Conservation (phyloP, 2,888 invertebrate genomes). For the Cryptops parisi region DNA sequence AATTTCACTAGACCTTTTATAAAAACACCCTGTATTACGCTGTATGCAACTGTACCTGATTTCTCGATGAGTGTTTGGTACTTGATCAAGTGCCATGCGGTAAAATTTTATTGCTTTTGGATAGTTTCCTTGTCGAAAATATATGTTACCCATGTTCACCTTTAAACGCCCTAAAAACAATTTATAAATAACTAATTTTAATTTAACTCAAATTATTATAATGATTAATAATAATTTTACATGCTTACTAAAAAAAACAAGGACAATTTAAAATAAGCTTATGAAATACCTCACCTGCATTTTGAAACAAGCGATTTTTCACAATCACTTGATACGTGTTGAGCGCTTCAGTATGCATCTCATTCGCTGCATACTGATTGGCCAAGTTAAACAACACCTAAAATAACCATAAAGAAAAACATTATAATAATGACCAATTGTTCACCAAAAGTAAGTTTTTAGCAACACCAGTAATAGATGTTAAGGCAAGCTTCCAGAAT, state of each 20-base stretch:
- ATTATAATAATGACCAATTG: neutral
- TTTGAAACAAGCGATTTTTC: constrained; percentile 82
- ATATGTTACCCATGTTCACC: constrained; percentile 97
- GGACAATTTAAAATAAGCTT: constrained; percentile 6
- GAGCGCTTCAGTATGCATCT: constrained; percentile 88
- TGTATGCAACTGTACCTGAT: constrained; percentile 64
- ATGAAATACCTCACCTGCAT: constrained; percentile 48
- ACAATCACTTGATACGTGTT: constrained; percentile 91
- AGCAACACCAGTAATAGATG: no score
- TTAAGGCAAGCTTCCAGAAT: no score
- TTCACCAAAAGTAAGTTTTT: no score
- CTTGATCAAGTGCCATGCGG: constrained; percentile 94
- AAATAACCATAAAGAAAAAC: neutral
- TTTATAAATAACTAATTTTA: no score
- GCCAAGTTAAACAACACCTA: constrained; percentile 92
- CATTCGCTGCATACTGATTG: constrained; percentile 83
- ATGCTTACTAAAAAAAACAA: constrained; percentile 13
- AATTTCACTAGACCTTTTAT: no score
- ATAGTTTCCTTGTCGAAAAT: constrained; percentile 79
- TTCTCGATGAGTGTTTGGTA: constrained; percentile 80
- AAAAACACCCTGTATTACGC: no score
- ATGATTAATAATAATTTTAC: no score
- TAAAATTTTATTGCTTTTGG: constrained; percentile 94
- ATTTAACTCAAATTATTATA: neutral
- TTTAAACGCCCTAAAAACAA: constrained; percentile 57